These are phyloP conservation scores for Pachypsylla venusta DNA, from an alignment of 1,140 invertebrate genomes.

Conservation along the genomic window DNA sequence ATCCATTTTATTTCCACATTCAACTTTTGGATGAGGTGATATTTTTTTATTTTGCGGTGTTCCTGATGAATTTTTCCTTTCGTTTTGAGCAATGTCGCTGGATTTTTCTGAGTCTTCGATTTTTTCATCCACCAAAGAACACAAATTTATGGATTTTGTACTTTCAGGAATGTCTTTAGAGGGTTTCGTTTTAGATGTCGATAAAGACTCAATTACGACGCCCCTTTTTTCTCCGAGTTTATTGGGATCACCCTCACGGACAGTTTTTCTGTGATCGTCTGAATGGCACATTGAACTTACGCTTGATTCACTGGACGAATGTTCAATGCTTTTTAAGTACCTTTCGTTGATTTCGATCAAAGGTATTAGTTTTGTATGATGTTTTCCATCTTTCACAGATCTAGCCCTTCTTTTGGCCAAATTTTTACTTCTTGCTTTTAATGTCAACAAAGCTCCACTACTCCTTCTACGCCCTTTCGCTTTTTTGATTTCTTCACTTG, in stretches of 20 bases:
- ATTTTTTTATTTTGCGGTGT: not conserved
- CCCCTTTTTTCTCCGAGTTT: too few species aligned
- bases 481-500: constrained; percentile 6
- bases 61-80: constrained; percentile 8
- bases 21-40: not conserved
- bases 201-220: too few species aligned
- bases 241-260: too few species aligned
- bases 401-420: constrained; percentile 2
- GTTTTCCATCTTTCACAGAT: not conserved
- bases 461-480: constrained; percentile 15
- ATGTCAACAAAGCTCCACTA: not conserved
- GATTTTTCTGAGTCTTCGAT: not conserved
- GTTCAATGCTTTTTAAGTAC: not conserved
- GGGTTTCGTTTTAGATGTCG: too few species aligned
- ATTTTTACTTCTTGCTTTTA: constrained; percentile 5
- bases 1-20: too few species aligned
- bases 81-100: not conserved
- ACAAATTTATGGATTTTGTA: too few species aligned
- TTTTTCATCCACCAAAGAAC: too few species aligned
- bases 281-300: not conserved
- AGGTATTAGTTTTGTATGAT: not conserved
- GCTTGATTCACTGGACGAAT: not conserved
- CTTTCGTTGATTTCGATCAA: constrained; percentile 3
- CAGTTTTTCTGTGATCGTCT: too few species aligned
- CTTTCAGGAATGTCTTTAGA: too few species aligned